A percentile compares a stretch with the other conserved stretches of the same genome.
phyloP scores from a whole-genome alignment of 2,888 invertebrate genomes.

The Caenorhabditis sp. region DNA sequence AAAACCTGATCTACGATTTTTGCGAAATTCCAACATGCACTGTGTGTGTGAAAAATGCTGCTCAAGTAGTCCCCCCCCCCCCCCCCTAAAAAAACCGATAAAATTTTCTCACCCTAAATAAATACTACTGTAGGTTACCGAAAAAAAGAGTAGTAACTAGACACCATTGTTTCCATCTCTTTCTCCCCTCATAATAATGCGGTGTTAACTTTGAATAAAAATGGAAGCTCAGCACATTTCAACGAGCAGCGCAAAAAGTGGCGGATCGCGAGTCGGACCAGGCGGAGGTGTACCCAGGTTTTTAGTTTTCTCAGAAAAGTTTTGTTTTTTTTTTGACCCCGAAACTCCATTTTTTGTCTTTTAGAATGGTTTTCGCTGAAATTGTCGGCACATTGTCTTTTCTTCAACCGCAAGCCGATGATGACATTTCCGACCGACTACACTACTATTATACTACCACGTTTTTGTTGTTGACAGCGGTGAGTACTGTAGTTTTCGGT shows the following conservation, averaged over 20 bases:
- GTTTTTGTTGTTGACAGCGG: slow-evolving; percentile 73
- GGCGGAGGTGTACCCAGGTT: slow-evolving; percentile 44
- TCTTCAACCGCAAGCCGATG: slow-evolving; percentile 67
- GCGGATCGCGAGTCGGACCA: slow-evolving; percentile 34
- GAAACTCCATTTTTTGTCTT: too few species aligned
- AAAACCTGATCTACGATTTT: too few species aligned
- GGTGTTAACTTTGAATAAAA: too few species aligned
- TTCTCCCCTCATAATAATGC: background rate
- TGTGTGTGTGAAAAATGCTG: too few species aligned
- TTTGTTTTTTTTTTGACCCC: too few species aligned
- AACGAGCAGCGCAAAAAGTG: slow-evolving; percentile 22
- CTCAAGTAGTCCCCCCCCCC: too few species aligned
- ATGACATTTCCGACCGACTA: slow-evolving; percentile 72
- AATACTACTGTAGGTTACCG: too few species aligned
- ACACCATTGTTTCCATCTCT: too few species aligned
- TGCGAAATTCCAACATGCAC: too few species aligned
- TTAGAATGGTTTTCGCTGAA: slow-evolving; percentile 70
- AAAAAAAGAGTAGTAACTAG: too few species aligned
- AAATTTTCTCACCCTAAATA: too few species aligned
- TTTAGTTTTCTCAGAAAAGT: background rate
- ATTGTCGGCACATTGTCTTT: slow-evolving; percentile 70
- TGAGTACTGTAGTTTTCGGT: slow-evolving; percentile 35
- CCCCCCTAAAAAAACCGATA: too few species aligned
- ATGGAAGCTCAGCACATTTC: background rate
- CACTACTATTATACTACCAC: slow-evolving; percentile 74